Evolutionary conservation across 2,888 invertebrate genomes (phyloP).

Genomic region (Helobdella robusta): DNA sequence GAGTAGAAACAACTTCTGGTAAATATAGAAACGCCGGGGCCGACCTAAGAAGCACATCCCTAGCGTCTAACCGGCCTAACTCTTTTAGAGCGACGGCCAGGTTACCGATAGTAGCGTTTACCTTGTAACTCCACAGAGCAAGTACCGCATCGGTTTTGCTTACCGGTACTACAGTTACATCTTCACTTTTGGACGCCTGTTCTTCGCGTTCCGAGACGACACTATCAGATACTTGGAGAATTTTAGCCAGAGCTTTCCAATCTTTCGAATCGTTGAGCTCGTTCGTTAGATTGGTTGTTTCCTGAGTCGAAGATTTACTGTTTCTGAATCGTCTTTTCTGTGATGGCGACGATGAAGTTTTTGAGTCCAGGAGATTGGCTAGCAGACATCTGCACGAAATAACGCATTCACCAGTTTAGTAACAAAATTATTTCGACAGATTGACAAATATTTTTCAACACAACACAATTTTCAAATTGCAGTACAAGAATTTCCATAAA

Average conservation of each 20-base stretch:
- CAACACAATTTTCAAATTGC: too few species aligned
- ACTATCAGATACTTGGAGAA: background rate
- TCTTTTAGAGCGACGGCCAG: conserved; percentile 56
- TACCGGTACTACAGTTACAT: conserved; percentile 32
- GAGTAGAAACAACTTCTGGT: too few species aligned
- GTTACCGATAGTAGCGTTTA: conserved; percentile 52
- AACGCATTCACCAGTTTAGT: too few species aligned
- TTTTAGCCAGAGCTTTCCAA: conserved; percentile 19
- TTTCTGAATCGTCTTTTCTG: background rate
- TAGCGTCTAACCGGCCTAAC: conserved; percentile 57
- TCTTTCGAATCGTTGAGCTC: conserved; percentile 2
- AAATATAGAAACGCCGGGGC: conserved; percentile 49
- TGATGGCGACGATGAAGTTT: too few species aligned
- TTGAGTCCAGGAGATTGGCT: conserved; percentile 18
- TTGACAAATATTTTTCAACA: too few species aligned
- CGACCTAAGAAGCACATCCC: conserved; percentile 55
- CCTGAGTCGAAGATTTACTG: background rate
- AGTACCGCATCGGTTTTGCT: conserved; percentile 51
- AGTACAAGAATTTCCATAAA: too few species aligned
- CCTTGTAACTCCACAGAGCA: conserved; percentile 52
- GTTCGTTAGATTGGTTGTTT: background rate
- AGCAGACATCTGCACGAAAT: conserved; percentile 49
- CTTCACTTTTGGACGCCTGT: background rate
- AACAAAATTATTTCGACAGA: too few species aligned
- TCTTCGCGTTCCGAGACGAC: background rate